Evolutionary conservation across 1,140 invertebrate species (phyloP), one percentile per base, ranked within the genome.

Genomic region (Sminthurides bifidus): DNA sequence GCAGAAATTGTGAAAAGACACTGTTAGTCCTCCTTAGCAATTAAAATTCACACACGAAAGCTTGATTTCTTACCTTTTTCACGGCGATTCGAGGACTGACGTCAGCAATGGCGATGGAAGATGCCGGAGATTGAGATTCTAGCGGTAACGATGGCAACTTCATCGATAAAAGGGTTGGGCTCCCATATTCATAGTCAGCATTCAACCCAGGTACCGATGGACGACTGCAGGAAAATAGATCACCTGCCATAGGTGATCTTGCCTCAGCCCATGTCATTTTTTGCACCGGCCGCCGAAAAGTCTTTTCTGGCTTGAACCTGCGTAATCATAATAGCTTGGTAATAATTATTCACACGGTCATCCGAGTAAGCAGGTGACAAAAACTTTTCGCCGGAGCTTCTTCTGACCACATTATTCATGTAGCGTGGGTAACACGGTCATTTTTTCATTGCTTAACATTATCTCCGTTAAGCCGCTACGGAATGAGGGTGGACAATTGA

Each of bases 61-160:
- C 8, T 17, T 6, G 10, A 12, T 17, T 17, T 19, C 31, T 46
- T 23, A 62, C 60, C 46, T 81, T 76, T 38, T 84, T 77, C 14
- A 86, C 66, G 1, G 84, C 83, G 56, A 84, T 76, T 38, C 82
- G 74, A 2, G 85, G 83, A 70, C 83, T 85, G 6, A 81, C 79
- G 27, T 82, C 80, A 15, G 73, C 69, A 30, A 77, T 76, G 12
- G 75, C 76, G 72, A 76, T 75, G 5, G 73, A 71, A 27, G 72
- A 67, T 17, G 75, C 58, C 14, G 72, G 63, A 50, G 68, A 67
- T 58, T 72, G 68, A 2, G 66, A 58, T 12, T 70, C 68, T 0
- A 59, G 19, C 1, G 61, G 61, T 3, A 63, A 59, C 41, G 30
- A 46, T 46, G 61, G n/a, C n/a, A n/a, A n/a, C n/a, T n/a, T n/a